Evolutionary conservation across 2,113 vertebrate genomes (phyloP), one percentile per base, ranked within the genome.

Genomic region (Chionomys nivalis): DNA sequence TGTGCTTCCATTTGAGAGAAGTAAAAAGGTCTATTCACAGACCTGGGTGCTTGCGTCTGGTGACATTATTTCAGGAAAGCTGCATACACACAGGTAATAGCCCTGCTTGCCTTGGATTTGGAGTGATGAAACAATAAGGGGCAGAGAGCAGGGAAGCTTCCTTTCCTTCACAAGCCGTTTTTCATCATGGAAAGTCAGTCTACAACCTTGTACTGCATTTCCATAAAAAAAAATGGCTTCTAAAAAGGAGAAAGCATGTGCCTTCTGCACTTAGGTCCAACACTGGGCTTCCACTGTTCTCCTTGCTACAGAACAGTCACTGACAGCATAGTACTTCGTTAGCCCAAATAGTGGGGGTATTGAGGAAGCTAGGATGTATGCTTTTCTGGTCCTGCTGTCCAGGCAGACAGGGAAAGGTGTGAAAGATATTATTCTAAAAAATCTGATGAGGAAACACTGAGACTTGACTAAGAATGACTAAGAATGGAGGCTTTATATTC

Each of bases 181-280:
- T 93, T 89, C 55, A 83, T 70, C 61, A 70, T 75, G 63, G 73
- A 96, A 94, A 93, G 65, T 85, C 70, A 93, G 77, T 82, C 72
- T 87, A 65, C 78, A 89, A 95, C 33, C 39, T 76, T 92, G 42
- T 42, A 19, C 52, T 88, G 16, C n/a, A 82, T 90, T 97, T 73
- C 42, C 33, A 58, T n/a, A 23, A 70, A 94, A 91, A 61, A 55
- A 89, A 26, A 82, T 33, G 85, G 44, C 63, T 82, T 68, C 49
- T 36, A 89, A 89, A 65, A 58, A 89, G 81, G 93, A 87, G 78
- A 36, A 96, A 72, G n/a, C 73, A 44, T 19, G 76, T 39, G n/a
- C 70, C 66, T 96, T 82, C 61, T 28, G 52, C 82, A 79, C 61
- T 68, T 75, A 78, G 93, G 52, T 61, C 33, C 86, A 91, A 31